Percentiles rank a stretch among this genome's conserved stretches.
These are phyloP conservation scores for Cantharis lateralis DNA, from an alignment of 2,888 invertebrate species.

Conservation along the genomic window DNA sequence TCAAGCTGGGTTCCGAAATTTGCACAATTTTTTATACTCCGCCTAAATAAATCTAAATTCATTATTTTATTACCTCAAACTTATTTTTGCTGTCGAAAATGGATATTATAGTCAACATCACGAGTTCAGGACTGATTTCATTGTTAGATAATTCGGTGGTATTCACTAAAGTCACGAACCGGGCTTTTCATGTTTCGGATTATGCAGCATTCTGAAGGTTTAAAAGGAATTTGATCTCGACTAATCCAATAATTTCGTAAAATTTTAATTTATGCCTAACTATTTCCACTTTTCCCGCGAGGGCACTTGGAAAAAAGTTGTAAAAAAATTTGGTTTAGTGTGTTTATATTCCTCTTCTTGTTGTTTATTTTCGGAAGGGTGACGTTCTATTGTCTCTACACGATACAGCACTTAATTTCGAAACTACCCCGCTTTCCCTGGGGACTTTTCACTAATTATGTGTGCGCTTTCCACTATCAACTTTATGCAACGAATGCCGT, in stretches of 20 bases:
- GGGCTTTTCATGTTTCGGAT: constrained; percentile 7
- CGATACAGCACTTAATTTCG: constrained; percentile 13
- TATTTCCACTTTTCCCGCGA: background rate
- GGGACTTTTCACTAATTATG: constrained; percentile 11
- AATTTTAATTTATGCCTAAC: background rate
- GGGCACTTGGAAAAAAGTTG: background rate
- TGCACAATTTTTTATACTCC: background rate
- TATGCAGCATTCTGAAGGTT: background rate
- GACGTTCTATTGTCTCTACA: constrained; percentile 3
- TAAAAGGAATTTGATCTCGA: background rate
- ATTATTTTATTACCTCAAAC: background rate
- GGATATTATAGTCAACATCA: constrained; percentile 5
- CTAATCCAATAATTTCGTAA: background rate
- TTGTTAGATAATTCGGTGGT: constrained; percentile 20
- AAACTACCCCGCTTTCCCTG: background rate
- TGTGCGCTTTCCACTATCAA: background rate
- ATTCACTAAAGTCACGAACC: constrained; percentile 18
- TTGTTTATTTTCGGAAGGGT: background rate
- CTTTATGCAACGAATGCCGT: background rate
- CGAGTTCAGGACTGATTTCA: constrained; percentile 7
- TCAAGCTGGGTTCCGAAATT: background rate
- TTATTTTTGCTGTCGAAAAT: background rate
- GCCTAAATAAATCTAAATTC: background rate
- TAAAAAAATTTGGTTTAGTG: background rate
- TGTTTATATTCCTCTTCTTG: background rate